Evolutionary conservation across 2,888 invertebrate species (phyloP), one percentile per base, ranked within the genome.

Genomic region (Heteromyza rotundicornis): DNA sequence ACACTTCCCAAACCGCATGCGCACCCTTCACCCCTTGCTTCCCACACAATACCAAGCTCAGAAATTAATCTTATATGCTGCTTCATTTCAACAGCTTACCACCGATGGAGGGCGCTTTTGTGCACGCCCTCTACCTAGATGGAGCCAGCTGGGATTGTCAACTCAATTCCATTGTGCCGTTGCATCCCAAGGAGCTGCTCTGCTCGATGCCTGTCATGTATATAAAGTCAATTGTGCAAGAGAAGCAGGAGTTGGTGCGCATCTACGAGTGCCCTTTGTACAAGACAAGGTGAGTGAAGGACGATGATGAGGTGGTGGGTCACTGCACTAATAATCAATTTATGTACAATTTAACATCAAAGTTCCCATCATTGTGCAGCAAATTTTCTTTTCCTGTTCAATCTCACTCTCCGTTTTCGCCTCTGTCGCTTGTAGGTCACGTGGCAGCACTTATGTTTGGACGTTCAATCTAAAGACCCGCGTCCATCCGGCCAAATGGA

Each of bases 401-500:
- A 36, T 20, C 7, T 35, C 55, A 7, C 2, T 12, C 32, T 16
- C 12, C 16, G n/a, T 14, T 3, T 22, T 19, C 2, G 12, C 19
- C 3, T 7, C 7, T 12, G 14, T 20, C 54, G 23, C 47, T 71
- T 70, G 2, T 78, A 88, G 89, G 69, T 87, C 88, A 80, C 87
- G 97, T 58, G 97, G 96, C 0, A 92, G 92, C 0, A 97, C 96
- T 0, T 98, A 90, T 77, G 95, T 98, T 12, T 97, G 96, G 96
- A 96, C 96, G 0, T 97, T 98, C 80, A 95, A 95, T 82, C 85
- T 98, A 63, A 93, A 92, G 85, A 94, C 93, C 14, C 92, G 89
- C 78, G 94, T 95, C 73, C 93, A 91, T 70, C 88, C 96, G 0
- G 89, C 94, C 0, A 94, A 94, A 76, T 98, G 97, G 97, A 91